These are phyloP conservation scores for Platyura marginata DNA, from an alignment of 1,140 invertebrate genomes.

Conservation along the genomic window DNA sequence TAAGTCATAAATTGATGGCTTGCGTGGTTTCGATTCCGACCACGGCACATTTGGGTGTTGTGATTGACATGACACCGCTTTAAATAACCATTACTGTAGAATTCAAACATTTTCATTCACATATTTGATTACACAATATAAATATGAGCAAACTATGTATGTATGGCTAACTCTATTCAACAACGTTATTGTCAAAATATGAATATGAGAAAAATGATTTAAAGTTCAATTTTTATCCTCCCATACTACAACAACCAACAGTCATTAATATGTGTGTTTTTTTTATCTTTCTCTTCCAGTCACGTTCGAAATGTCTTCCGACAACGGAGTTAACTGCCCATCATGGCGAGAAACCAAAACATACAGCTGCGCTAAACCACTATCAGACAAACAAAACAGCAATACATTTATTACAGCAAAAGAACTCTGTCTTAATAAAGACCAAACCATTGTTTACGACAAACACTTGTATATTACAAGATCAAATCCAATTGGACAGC, in stretches of 20 bases:
- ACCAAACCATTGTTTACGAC: background rate
- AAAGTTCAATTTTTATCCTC: background rate
- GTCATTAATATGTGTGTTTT: background rate
- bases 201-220: background rate
- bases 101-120: no score
- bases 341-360: background rate
- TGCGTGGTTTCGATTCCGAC: no score
- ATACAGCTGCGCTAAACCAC: background rate
- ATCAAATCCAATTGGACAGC: background rate
- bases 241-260: background rate
- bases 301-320: conserved; percentile 1
- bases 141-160: no score
- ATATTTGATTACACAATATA: no score
- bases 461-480: background rate
- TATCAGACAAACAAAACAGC: background rate
- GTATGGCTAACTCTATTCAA: no score
- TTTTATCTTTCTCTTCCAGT: background rate
- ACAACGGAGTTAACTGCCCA: background rate
- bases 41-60: no score
- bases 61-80: no score
- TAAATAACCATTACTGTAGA: no score
- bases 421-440: background rate
- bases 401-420: background rate
- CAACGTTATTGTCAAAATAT: background rate
- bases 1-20: no score